Conservation (phyloP, 1,140 invertebrate species). For the Ooceraea biroi region DNA sequence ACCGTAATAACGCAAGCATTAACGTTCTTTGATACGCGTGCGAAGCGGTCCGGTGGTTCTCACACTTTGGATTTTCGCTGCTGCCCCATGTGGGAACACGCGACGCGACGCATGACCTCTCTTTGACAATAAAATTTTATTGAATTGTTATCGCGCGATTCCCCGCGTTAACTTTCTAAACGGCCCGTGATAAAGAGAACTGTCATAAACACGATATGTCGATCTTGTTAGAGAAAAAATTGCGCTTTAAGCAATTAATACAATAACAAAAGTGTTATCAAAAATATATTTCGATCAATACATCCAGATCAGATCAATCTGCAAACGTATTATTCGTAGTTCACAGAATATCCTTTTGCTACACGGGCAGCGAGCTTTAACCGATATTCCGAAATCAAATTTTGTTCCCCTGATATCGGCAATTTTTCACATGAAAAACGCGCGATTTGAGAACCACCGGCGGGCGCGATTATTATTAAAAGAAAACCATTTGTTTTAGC, state of each 20-base stretch:
- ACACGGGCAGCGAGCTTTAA: background rate
- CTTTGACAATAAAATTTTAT: background rate
- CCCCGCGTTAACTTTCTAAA: background rate
- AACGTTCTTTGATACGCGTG: background rate
- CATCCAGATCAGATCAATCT: background rate
- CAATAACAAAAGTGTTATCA: background rate
- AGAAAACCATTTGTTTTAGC: background rate
- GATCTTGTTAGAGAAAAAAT: background rate
- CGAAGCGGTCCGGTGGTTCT: constrained; percentile 24
- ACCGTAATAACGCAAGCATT: constrained; percentile 7
- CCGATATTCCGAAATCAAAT: background rate
- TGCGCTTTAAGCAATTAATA: no score
- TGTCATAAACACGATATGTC: background rate
- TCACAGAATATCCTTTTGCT: background rate
- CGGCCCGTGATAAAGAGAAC: background rate
- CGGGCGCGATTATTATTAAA: background rate
- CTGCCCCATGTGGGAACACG: background rate
- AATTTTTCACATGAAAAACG: background rate
- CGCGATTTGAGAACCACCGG: constrained; percentile 30
- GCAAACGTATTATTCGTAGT: background rate
- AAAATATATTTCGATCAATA: no score
- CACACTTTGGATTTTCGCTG: constrained; percentile 25
- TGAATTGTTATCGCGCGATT: background rate
- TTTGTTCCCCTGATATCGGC: background rate
- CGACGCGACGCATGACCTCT: no score